Evolutionary conservation across 1,140 invertebrate genomes (phyloP), one percentile per base, ranked within the genome.

Genomic region (Cyclargus thomasi): DNA sequence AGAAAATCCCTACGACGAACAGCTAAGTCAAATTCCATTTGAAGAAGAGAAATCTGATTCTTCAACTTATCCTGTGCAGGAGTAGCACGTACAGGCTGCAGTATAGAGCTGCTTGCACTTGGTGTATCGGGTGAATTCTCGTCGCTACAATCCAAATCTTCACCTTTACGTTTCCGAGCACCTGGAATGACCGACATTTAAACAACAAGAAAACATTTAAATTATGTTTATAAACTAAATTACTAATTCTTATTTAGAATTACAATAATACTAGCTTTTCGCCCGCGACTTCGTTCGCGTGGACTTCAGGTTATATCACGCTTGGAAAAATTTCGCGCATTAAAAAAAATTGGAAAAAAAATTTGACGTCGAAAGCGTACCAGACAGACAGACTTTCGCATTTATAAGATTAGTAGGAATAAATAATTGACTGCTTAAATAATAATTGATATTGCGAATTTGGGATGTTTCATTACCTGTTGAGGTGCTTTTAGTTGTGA

Each of bases 1-100:
- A 63, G 62, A 63, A 14, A 63, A 63, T 63, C 62, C 22, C 62
- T 63, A 63, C 62, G 62, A 63, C 22, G 62, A 2, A 63, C 62
- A 63, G 22, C 62, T 29, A 63, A 63, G 62, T 63, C 62, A 29
- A 63, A 11, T 63, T 63, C 62, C 62, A 63, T 63, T 29, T 63
- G 62, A 63, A 63, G 62, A 63, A 63, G 21, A 11, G 62, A 29
- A 11, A 63, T 63, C 22, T 63, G 62, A 63, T 63, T 62, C 62
- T 63, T 63, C 23, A 63, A 63, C 62, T 63, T 63, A 63, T 63
- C 62, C 62, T 35, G 62, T 63, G 62, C 62, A 63, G 53, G 17
- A 55, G 53, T 17, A 55, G 17, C 53, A 55, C 7, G 53, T 17
- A 55, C 53, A 55, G 53, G 53, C 17, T 55, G 53, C 53, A 7